These are phyloP conservation scores for Fragum fragum DNA, from an alignment of 2,888 invertebrate genomes.

Conservation along the genomic window DNA sequence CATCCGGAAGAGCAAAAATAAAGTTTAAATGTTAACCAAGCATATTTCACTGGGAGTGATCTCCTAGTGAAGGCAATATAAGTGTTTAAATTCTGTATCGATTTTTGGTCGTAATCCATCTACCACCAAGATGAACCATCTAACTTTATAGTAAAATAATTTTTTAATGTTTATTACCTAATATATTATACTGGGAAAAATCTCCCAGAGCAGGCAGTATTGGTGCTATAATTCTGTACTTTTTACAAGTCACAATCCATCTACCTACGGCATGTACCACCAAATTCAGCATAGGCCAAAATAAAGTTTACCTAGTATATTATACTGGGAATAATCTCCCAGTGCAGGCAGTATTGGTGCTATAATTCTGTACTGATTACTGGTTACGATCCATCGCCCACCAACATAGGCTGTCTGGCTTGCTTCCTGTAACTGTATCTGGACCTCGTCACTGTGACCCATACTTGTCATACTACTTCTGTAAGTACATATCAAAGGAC, in stretches of 20 bases:
- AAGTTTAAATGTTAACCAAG: slow-evolving; percentile 91
- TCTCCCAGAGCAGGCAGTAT: slow-evolving; percentile 94
- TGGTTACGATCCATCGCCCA: slow-evolving; percentile 92
- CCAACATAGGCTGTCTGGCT: slow-evolving; percentile 92
- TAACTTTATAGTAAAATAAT: slow-evolving; percentile 95
- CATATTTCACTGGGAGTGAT: slow-evolving; percentile 92
- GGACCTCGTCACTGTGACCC: slow-evolving; percentile 87
- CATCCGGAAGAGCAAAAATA: too few species aligned
- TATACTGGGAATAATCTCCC: slow-evolving; percentile 94
- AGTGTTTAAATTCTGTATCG: slow-evolving; percentile 94
- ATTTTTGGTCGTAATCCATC: slow-evolving; percentile 91
- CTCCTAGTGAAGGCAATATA: slow-evolving; percentile 93
- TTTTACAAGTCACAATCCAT: slow-evolving; percentile 91
- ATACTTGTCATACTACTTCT: slow-evolving; percentile 67
- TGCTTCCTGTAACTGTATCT: slow-evolving; percentile 90
- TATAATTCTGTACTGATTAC: slow-evolving; percentile 92
- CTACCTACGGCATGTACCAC: slow-evolving; percentile 92
- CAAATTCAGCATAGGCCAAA: slow-evolving; percentile 65
- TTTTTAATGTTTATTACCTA: slow-evolving; percentile 92
- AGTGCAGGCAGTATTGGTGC: slow-evolving; percentile 94
- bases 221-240: slow-evolving; percentile 94
- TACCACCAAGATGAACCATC: slow-evolving; percentile 90
- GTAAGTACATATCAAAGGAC: background rate
- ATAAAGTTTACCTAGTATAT: slow-evolving; percentile 90
- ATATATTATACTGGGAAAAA: slow-evolving; percentile 92